These are phyloP conservation scores for Laspeyria flexula DNA, from an alignment of 2,888 invertebrate genomes.

Conservation along the genomic window DNA sequence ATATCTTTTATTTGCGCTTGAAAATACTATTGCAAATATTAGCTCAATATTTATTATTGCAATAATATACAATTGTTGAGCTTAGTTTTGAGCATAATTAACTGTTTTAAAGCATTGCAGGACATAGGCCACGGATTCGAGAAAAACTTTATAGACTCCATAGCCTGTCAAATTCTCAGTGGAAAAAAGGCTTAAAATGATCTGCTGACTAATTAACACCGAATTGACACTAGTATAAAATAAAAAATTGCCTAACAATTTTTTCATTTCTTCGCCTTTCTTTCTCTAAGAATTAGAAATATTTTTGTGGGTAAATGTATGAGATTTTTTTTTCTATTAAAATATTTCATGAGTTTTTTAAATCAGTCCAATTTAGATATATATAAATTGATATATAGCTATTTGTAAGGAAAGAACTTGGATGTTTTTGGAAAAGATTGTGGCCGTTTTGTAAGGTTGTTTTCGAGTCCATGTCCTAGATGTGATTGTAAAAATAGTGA, in stretches of 20 bases:
- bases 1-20: constrained; percentile 27
- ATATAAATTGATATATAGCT: constrained; percentile 31
- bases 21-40: constrained; percentile 19
- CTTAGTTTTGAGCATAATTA: constrained; percentile 16
- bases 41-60: constrained; percentile 20
- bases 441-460: constrained; percentile 5
- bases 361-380: constrained; percentile 39
- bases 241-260: no score
- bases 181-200: no score
- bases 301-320: no score
- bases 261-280: no score
- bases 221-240: no score
- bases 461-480: constrained; percentile 16
- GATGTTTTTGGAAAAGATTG: constrained; percentile 11
- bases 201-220: no score
- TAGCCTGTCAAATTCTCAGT: constrained; percentile 1
- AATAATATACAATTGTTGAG: constrained; percentile 10
- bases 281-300: no score
- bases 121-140: constrained; percentile 13
- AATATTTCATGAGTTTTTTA: constrained; percentile 7
- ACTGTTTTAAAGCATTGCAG: constrained; percentile 11
- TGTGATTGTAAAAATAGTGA: constrained; percentile 40
- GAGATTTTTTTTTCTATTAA: constrained; percentile 7
- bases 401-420: constrained; percentile 38
- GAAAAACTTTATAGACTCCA: constrained; percentile 8